These are phyloP conservation scores for Balearica regulorum DNA, from an alignment of 2,797 vertebrate genomes.

Conservation along the genomic window DNA sequence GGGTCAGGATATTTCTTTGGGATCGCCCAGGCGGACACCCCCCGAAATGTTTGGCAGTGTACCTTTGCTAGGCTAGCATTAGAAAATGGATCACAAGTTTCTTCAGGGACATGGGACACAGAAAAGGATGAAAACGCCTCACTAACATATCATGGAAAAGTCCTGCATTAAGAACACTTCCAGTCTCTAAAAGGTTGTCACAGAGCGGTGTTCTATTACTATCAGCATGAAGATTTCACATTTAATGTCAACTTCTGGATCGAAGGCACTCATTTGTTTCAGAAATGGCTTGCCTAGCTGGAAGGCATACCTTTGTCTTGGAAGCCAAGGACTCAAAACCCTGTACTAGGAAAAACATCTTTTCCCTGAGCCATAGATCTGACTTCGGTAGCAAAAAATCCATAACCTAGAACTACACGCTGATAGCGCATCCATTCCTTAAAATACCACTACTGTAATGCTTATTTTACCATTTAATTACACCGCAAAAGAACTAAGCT, in stretches of 20 bases:
- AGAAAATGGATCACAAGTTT: background rate
- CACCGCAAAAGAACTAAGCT: background rate
- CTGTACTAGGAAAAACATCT: background rate
- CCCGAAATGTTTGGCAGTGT: background rate
- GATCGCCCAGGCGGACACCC: background rate
- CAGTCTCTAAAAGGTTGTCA: background rate
- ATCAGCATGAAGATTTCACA: background rate
- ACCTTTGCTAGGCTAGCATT: background rate
- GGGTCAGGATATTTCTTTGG: background rate
- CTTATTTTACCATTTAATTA: background rate
- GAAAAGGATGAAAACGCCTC: background rate
- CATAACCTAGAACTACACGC: background rate
- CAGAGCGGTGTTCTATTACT: background rate
- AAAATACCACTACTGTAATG: background rate
- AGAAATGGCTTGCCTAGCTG: background rate
- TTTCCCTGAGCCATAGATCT: background rate
- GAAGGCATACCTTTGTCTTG: background rate
- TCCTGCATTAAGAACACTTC: background rate
- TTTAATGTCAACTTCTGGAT: background rate
- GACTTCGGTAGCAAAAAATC: background rate
- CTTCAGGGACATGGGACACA: background rate
- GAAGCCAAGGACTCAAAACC: background rate
- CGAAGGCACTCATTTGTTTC: background rate
- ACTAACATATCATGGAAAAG: background rate
- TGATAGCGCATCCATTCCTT: background rate